phyloP scores from a whole-genome alignment of 1,140 invertebrate species.

The Platorchestia sp. region DNA sequence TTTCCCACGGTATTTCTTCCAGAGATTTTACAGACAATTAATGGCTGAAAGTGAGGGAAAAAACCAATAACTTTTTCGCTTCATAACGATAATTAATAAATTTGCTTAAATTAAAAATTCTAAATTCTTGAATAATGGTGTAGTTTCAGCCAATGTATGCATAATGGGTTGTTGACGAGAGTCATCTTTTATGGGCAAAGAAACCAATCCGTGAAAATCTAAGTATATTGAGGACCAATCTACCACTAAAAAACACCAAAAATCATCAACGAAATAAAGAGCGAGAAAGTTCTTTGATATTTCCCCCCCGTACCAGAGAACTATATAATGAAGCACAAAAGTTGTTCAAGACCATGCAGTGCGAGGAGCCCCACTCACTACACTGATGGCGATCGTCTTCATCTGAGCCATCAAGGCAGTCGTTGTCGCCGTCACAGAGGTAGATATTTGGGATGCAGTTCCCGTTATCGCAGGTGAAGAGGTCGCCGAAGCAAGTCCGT shows the following conservation, averaged over 20 bases:
- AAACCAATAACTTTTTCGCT: not conserved
- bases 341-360: too few relatives aligned
- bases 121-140: too few relatives aligned
- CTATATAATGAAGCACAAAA: too few relatives aligned
- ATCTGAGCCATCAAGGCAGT: conserved; percentile 93
- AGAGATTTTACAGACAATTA: not conserved
- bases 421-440: conserved; percentile 97
- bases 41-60: not conserved
- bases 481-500: conserved; percentile 93
- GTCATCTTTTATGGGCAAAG: too few relatives aligned
- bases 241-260: not conserved
- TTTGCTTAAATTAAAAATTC: not conserved
- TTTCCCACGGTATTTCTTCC: not conserved
- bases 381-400: conserved; percentile 93
- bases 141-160: not conserved
- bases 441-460: conserved; percentile 93
- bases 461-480: conserved; percentile 96
- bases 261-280: not conserved
- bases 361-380: conserved; percentile 75
- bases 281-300: not conserved
- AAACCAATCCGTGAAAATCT: too few relatives aligned
- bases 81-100: not conserved
- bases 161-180: not conserved
- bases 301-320: not conserved
- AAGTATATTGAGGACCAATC: too few relatives aligned